A percentile compares a stretch with the other conserved stretches of the same genome.
Conservation (phyloP, 1,140 invertebrate genomes). For the Doryteuthis pealeii region DNA sequence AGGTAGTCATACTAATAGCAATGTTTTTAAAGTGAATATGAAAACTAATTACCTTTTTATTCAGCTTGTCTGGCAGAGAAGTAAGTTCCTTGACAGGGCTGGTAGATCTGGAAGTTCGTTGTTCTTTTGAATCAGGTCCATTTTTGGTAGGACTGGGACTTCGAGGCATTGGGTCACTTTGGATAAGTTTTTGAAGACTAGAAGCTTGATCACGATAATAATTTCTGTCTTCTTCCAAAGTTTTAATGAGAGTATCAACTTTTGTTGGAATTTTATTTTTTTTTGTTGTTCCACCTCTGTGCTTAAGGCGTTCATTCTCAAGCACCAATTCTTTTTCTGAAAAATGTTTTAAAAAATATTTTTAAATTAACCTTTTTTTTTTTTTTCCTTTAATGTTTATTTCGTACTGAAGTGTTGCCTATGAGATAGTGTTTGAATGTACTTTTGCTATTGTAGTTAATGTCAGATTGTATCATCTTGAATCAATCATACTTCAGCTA, state of each 20-base stretch:
- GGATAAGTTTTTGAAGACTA: slow-evolving; percentile 49
- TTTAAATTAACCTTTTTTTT: no score
- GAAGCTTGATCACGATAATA: slow-evolving; percentile 58
- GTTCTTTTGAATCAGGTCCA: slow-evolving; percentile 26
- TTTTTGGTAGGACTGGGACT: slow-evolving; percentile 33
- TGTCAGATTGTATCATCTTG: no score
- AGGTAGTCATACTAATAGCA: no score
- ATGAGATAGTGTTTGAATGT: no score
- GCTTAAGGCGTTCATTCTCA: slow-evolving; percentile 57
- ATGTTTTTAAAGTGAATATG: no score
- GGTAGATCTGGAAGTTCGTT: slow-evolving; percentile 29
- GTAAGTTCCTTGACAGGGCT: slow-evolving; percentile 41
- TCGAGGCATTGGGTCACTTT: slow-evolving; percentile 36
- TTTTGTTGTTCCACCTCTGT: slow-evolving; percentile 44
- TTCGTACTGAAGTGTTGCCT: no score
- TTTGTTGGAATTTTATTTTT: slow-evolving; percentile 48
- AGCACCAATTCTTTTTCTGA: slow-evolving; percentile 59
- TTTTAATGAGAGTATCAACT: slow-evolving; percentile 55
- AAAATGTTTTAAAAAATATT: slow-evolving; percentile 12
- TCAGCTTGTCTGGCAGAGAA: slow-evolving; percentile 18
- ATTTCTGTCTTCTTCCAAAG: slow-evolving; percentile 59
- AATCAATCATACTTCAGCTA: no score
- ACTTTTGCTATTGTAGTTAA: no score
- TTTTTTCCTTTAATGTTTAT: no score
- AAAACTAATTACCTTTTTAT: slow-evolving; percentile 10